Evolutionary conservation across 1,140 invertebrate genomes (phyloP).

Genomic region (Teleopsis dalmanni): DNA sequence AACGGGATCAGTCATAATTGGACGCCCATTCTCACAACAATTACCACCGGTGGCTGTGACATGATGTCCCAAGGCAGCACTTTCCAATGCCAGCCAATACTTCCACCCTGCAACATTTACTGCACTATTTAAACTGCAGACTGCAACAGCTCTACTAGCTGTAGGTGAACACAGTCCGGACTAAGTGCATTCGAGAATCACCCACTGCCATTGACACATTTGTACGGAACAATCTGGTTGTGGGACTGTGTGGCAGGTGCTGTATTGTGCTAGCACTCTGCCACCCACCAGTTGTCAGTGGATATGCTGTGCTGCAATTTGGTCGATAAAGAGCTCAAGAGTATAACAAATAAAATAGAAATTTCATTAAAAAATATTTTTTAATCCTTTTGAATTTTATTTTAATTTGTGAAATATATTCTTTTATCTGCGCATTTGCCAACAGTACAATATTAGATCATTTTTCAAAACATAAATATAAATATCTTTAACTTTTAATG

Average conservation of each 20-base stretch:
- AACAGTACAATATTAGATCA: no score
- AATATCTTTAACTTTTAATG: no score
- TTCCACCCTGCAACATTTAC: slow-evolving; percentile 15
- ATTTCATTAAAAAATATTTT: no score
- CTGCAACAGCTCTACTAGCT: slow-evolving; percentile 13
- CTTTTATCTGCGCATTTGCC: no score
- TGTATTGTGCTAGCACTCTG: no score
- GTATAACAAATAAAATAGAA: no score
- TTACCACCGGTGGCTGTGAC: slow-evolving; percentile 48
- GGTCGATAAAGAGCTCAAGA: no score
- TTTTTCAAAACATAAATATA: no score
- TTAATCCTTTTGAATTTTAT: no score
- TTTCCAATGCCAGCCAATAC: slow-evolving; percentile 26
- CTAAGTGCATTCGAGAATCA: no score
- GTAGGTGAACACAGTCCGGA: slow-evolving; percentile 60
- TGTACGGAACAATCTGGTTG: slow-evolving; percentile 37
- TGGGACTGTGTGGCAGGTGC: slow-evolving; percentile 32
- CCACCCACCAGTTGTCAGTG: neutral
- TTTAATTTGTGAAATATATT: no score
- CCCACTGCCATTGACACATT: slow-evolving; percentile 46
- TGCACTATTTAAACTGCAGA: neutral
- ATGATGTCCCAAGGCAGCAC: slow-evolving; percentile 21
- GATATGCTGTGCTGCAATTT: neutral
- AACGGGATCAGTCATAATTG: slow-evolving; percentile 88
- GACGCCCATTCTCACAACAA: slow-evolving; percentile 88